Evolutionary conservation across 2,797 vertebrate genomes (phyloP).

Genomic region (Dicrostonyx torquatus): DNA sequence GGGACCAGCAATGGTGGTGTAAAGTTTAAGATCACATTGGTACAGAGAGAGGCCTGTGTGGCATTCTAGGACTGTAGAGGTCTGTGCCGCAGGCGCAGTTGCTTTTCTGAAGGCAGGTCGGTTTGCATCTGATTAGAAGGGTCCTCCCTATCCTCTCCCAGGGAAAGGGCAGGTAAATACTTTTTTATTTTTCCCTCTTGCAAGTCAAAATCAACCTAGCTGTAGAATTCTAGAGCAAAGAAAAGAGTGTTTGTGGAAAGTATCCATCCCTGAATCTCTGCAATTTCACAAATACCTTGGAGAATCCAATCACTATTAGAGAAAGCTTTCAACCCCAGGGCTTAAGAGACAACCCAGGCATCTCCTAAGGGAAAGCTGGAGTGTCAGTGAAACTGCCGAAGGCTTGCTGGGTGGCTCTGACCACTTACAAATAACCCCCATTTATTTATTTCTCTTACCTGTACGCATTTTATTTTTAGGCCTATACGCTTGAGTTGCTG

Average conservation of each 20-base stretch:
- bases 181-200: neutral
- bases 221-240: neutral
- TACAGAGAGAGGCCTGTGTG: neutral
- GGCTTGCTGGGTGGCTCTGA: neutral
- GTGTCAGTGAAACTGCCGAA: neutral
- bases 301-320: conserved; percentile 21
- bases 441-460: neutral
- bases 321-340: neutral
- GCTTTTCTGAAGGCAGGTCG: neutral
- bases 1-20: neutral
- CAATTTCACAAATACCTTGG: neutral
- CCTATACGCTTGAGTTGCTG: neutral
- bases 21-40: neutral
- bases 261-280: neutral
- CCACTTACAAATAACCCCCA: neutral
- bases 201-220: neutral
- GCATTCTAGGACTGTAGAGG: neutral
- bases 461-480: neutral
- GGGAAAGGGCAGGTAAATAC: neutral
- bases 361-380: neutral
- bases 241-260: neutral
- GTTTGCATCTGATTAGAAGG: neutral
- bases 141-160: neutral
- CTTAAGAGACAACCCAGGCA: neutral
- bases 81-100: neutral